phyloP scores from a whole-genome alignment of 2,888 invertebrate genomes.

The Lobophora halterata region DNA sequence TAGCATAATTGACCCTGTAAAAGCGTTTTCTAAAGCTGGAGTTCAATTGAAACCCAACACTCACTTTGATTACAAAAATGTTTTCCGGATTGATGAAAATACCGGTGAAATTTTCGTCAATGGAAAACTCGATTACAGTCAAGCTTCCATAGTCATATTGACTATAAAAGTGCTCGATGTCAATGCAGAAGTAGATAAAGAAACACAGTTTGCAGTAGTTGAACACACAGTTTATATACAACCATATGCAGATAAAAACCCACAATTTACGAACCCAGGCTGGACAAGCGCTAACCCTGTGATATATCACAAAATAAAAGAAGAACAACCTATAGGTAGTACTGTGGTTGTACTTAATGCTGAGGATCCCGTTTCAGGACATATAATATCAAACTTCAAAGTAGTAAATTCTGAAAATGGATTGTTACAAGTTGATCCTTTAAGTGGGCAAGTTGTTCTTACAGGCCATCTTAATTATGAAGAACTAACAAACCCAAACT shows the following conservation, averaged over 20 bases:
- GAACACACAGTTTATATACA: slow-evolving; percentile 90
- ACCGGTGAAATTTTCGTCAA: slow-evolving; percentile 86
- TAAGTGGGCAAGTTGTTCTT: slow-evolving; percentile 87
- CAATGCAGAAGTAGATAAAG: slow-evolving; percentile 84
- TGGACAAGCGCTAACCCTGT: slow-evolving; percentile 87
- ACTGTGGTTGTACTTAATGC: slow-evolving; percentile 85
- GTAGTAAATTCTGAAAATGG: slow-evolving; percentile 78
- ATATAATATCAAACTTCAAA: slow-evolving; percentile 82
- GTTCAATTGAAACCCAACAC: slow-evolving; percentile 83
- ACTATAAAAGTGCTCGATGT: slow-evolving; percentile 85
- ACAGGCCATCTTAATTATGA: slow-evolving; percentile 90
- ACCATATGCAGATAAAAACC: slow-evolving; percentile 88
- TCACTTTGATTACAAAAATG: slow-evolving; percentile 83
- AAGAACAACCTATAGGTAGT: slow-evolving; percentile 88
- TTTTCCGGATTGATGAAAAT: slow-evolving; percentile 85
- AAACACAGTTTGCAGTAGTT: slow-evolving; percentile 82
- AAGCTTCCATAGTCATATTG: slow-evolving; percentile 87
- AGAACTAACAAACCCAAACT: slow-evolving; percentile 81
- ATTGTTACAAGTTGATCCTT: slow-evolving; percentile 81
- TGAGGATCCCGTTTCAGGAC: slow-evolving; percentile 85
- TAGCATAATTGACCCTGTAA: slow-evolving; percentile 83
- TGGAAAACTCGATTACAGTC: slow-evolving; percentile 85
- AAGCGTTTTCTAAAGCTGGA: slow-evolving; percentile 88
- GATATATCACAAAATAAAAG: slow-evolving; percentile 84
- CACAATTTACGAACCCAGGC: slow-evolving; percentile 85